Percentiles rank a stretch among this genome's conserved stretches.
Evolutionary conservation across 2,113 vertebrate species (phyloP).

Genomic region (Barbus barbus): DNA sequence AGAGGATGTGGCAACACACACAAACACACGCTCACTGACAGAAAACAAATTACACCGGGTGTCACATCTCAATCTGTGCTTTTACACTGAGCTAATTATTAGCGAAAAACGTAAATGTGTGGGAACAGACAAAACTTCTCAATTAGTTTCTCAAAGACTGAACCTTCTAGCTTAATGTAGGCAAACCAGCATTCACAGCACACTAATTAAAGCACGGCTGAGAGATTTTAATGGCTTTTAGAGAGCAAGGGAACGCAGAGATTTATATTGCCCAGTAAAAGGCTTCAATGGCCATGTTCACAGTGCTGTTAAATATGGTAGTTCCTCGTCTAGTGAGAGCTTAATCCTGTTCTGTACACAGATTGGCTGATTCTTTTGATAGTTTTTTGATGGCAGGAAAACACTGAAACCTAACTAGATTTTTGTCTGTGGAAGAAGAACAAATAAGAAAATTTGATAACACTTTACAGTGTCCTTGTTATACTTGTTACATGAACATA

Average conservation of each 20-base stretch:
- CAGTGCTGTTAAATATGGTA: background rate
- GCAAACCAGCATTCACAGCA: constrained; percentile 19
- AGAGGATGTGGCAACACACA: background rate
- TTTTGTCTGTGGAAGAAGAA: background rate
- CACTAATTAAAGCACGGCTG: constrained; percentile 12
- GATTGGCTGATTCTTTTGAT: background rate
- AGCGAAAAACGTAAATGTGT: background rate
- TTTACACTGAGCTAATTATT: background rate
- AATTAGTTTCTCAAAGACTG: constrained; percentile 24
- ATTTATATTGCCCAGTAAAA: constrained; percentile 13
- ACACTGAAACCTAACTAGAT: background rate
- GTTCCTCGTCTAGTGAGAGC: background rate
- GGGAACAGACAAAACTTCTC: background rate
- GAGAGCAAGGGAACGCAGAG: background rate
- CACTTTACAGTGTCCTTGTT: background rate
- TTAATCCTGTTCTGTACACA: background rate
- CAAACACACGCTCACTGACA: too few relatives aligned
- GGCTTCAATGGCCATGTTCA: constrained; percentile 1
- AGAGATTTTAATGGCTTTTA: constrained; percentile 14
- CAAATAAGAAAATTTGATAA: background rate
- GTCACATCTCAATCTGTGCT: background rate
- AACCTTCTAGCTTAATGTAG: constrained; percentile 7
- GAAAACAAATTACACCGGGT: background rate
- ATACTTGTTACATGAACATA: too few relatives aligned
- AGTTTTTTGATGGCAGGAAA: background rate